Evolutionary conservation across 2,113 vertebrate species (phyloP), one percentile per base, ranked within the genome.

Genomic region (Peucedramus taeniatus): DNA sequence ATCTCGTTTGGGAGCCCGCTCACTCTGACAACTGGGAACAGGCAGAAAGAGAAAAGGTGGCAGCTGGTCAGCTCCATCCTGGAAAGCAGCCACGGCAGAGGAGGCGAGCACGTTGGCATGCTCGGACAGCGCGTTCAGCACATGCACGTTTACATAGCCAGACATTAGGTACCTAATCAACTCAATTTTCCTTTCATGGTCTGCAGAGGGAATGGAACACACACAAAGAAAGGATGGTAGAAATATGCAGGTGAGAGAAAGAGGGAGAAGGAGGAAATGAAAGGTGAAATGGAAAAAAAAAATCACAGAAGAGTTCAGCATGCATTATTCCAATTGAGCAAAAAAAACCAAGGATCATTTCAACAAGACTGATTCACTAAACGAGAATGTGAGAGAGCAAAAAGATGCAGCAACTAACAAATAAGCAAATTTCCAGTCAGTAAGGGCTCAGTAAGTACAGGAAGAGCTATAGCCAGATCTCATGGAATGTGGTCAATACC

Each of bases 171-270:
- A 99, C 91, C 98, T 98, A 96, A 99, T 96, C 97, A 99, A 96
- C 93, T 98, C 98, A 94, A 99, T 99, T 97, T 99, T 99, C 98
- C 98, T 98, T 72, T 99, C 98, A 93, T 99, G 98, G 98, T 99
- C 99, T 99, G 97, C 90, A 97, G 91, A 96, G 54, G 87, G 78
- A 96, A 83, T 42, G 86, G 90, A 95, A 87, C 90, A 91, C 77
- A 95, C 69, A 87, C 45, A 92, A 30, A 96, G 95, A 60, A 60
- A 93, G 88, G n/a, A n/a, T 72, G 93, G 87, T 61, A 65, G 93
- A 94, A 86, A 84, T 7, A 87, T 83, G 89, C 75, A 96, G 87
- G 90, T 83, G 72, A 83, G 49, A 75, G 37, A 65, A 83, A 90
- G 75, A 49, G 50, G 51, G 65, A 86, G 53, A 30, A 78, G 27